Conservation (phyloP, 2,797 vertebrate genomes). For the Phylloscopus collybita region DNA sequence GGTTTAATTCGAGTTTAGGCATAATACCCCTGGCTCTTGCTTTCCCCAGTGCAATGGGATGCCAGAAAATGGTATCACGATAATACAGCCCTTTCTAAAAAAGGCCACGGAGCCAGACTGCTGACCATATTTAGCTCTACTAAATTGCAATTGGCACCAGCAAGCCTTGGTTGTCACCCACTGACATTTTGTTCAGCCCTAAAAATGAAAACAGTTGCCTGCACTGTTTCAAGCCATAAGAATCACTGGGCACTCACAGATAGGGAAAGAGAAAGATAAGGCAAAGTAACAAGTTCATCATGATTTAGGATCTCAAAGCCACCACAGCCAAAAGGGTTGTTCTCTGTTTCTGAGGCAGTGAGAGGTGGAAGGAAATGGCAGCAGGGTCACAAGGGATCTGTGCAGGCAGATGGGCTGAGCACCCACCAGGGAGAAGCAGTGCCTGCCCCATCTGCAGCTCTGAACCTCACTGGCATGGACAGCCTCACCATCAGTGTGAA, state of each 20-base stretch:
- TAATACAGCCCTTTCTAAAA: conserved; percentile 54
- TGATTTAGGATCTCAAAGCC: background rate
- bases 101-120: conserved; percentile 24
- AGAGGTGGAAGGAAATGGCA: rapidly evolving
- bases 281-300: background rate
- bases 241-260: background rate
- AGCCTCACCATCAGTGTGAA: background rate
- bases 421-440: background rate
- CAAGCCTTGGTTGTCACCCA: conserved; percentile 38
- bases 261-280: background rate
- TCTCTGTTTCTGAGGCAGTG: background rate
- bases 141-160: conserved; percentile 27
- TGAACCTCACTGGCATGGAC: background rate
- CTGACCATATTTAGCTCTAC: conserved; percentile 63
- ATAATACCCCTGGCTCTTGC: background rate
- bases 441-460: background rate
- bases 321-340: background rate
- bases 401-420: background rate
- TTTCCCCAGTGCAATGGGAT: background rate
- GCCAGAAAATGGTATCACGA: conserved; percentile 28
- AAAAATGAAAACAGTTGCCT: conserved; percentile 44
- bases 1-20: background rate
- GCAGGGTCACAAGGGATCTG: background rate
- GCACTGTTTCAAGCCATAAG: background rate
- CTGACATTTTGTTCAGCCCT: conserved; percentile 63